These are phyloP conservation scores for Paramormyrops hopkinsi DNA, from an alignment of 2,797 vertebrate genomes.

Conservation along the genomic window DNA sequence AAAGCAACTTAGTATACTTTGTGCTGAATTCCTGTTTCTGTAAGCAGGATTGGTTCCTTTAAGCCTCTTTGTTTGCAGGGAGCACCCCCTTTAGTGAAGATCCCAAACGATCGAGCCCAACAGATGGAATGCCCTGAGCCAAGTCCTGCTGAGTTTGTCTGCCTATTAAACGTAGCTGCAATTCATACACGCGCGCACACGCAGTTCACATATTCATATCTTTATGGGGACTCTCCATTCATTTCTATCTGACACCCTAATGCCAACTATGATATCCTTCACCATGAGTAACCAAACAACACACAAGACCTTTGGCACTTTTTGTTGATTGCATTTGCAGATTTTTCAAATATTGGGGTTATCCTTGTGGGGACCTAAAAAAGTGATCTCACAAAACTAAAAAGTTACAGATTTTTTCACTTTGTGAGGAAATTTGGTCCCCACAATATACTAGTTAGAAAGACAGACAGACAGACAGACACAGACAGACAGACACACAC, in stretches of 20 bases:
- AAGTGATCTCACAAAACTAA: not conserved
- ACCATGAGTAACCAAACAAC: not conserved
- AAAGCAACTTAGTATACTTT: not conserved
- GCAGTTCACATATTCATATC: not conserved
- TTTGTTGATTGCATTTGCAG: not conserved
- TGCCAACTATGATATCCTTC: not conserved
- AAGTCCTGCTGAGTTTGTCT: slow-evolving; percentile 22
- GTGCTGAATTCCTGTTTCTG: too few species aligned
- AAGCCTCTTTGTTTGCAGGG: not conserved
- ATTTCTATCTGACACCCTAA: not conserved
- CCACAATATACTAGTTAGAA: not conserved
- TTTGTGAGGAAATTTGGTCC: not conserved
- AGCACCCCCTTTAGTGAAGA: slow-evolving; percentile 11
- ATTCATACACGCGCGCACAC: not conserved
- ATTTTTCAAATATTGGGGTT: not conserved
- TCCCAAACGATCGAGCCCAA: not conserved
- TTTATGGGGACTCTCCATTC: not conserved
- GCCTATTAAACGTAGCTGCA: slow-evolving; percentile 17
- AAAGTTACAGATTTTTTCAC: not conserved
- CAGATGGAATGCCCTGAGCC: slow-evolving; percentile 26
- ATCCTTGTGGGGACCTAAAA: not conserved
- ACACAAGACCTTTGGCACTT: not conserved
- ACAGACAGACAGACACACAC: not conserved
- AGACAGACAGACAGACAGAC: not conserved
- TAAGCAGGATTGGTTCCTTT: not conserved